phyloP scores from a whole-genome alignment of 2,113 vertebrate genomes.

The Notothenia rossii region DNA sequence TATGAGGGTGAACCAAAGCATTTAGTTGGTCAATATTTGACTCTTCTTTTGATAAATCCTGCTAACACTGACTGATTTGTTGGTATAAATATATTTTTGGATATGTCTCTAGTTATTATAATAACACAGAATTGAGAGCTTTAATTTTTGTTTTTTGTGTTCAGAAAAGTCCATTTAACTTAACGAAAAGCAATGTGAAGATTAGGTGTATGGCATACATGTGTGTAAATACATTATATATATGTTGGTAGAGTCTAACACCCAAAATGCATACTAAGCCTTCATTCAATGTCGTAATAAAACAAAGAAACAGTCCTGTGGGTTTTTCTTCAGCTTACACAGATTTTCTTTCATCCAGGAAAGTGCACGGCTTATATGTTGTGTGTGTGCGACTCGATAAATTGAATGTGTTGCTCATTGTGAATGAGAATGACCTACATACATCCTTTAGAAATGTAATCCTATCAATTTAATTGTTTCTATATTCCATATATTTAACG shows the following conservation, averaged over 20 bases:
- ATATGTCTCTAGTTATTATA: constrained; percentile 20
- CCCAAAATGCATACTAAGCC: constrained; percentile 13
- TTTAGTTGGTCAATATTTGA: constrained; percentile 79
- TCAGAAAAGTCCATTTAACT: constrained; percentile 6
- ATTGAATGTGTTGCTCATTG: neutral
- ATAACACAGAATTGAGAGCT: neutral
- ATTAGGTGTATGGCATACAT: neutral
- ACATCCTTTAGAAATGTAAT: too few species aligned
- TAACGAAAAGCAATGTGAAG: constrained; percentile 25
- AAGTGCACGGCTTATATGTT: neutral
- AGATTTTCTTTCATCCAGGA: neutral
- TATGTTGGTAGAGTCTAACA: neutral
- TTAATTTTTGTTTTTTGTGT: constrained; percentile 17
- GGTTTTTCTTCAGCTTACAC: neutral
- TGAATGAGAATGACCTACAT: neutral
- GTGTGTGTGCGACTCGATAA: neutral
- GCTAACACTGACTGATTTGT: constrained; percentile 2
- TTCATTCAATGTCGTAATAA: constrained; percentile 54
- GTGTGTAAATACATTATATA: neutral
- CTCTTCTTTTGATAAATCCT: constrained; percentile 39
- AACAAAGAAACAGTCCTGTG: constrained; percentile 33
- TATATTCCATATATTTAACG: too few species aligned
- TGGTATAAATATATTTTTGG: constrained; percentile 14
- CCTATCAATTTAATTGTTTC: too few species aligned
- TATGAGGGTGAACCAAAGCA: constrained; percentile 38